Percentiles rank a stretch among this genome's conserved stretches.
phyloP scores from a whole-genome alignment of 2,888 invertebrate genomes.

The Baronia brevicornis region DNA sequence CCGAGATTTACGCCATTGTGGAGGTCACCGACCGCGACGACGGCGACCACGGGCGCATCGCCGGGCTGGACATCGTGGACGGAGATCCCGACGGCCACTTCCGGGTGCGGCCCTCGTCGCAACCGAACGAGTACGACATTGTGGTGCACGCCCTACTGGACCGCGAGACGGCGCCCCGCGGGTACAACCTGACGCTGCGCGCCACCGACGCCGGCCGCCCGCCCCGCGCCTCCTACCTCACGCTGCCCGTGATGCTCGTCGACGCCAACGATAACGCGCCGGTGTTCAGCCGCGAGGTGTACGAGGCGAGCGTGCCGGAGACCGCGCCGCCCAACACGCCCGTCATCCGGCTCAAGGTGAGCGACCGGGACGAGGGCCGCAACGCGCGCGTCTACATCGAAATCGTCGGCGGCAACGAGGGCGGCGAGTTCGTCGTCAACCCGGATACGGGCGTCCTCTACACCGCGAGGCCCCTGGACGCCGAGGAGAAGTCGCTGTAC shows the following conservation, averaged over 20 bases:
- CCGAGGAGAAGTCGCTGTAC: constrained; percentile 88
- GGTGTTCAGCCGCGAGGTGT: constrained; percentile 89
- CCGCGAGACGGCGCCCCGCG: constrained; percentile 84
- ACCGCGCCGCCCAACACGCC: constrained; percentile 92
- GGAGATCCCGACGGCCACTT: constrained; percentile 95
- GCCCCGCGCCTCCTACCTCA: constrained; percentile 84
- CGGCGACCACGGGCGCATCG: constrained; percentile 90
- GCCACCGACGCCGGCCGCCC: constrained; percentile 91
- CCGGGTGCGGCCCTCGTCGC: constrained; percentile 79
- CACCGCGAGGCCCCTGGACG: constrained; percentile 87
- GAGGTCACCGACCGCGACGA: constrained; percentile 88
- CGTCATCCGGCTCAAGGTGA: constrained; percentile 89
- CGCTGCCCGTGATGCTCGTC: constrained; percentile 85
- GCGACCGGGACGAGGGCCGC: constrained; percentile 87
- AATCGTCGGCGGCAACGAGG: constrained; percentile 94
- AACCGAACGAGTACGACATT: constrained; percentile 84
- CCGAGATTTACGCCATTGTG: constrained; percentile 92
- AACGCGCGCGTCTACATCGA: constrained; percentile 90
- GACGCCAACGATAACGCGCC: constrained; percentile 92
- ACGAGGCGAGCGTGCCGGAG: constrained; percentile 91
- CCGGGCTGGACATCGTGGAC: constrained; percentile 87
- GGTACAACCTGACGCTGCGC: constrained; percentile 90
- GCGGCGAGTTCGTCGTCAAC: constrained; percentile 90
- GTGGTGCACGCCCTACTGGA: constrained; percentile 85
- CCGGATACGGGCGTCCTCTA: constrained; percentile 92